Evolutionary conservation across 2,113 vertebrate species (phyloP), one percentile per base, ranked within the genome.

Genomic region (Dromiciops gliroides): DNA sequence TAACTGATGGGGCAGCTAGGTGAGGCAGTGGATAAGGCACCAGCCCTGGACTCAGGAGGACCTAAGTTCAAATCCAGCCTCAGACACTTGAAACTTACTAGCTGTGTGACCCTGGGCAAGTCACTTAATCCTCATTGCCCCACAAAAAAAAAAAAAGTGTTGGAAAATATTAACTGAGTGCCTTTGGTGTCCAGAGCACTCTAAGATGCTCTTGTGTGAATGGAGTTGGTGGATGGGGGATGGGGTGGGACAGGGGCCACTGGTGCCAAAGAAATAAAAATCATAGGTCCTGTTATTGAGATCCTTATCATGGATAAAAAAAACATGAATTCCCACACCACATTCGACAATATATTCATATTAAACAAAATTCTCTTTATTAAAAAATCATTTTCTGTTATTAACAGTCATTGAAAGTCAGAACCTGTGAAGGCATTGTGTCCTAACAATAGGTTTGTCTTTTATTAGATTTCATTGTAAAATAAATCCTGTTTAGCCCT

Each of bases 401-500:
- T 44, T 89, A 44, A 91, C 49, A 31, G 4, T 56, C 60, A n/a
- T 19, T 51, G 50, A 8, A 92, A 50, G 26, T 37, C 26, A 16
- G 25, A 53, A 22, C 48, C 26, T 90, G 31, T 23, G n/a, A 89
- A 88, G 50, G 24, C 48, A 92, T n/a, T 23, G 25, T 48, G 51
- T 95, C 53, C 89, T 92, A 89, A 93, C 56, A 23, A 50, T 75
- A 90, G 93, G 92, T 75, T 88, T 2, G 11, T 93, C 93, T 92
- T 93, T 90, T 47, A 92, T 48, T 96, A 88, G 95, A 23, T 25
- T 93, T 48, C 50, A 31, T 94, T 90, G 94, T 89, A 25, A 92
- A 97, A 92, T 90, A 90, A 95, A 49, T 48, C 89, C 91, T 91
- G 51, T 95, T 97, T 95, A 50, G 90, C 75, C 93, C 92, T 98